Evolutionary conservation across 2,113 vertebrate genomes (phyloP).

Genomic region (Paramormyrops kingsleyae): DNA sequence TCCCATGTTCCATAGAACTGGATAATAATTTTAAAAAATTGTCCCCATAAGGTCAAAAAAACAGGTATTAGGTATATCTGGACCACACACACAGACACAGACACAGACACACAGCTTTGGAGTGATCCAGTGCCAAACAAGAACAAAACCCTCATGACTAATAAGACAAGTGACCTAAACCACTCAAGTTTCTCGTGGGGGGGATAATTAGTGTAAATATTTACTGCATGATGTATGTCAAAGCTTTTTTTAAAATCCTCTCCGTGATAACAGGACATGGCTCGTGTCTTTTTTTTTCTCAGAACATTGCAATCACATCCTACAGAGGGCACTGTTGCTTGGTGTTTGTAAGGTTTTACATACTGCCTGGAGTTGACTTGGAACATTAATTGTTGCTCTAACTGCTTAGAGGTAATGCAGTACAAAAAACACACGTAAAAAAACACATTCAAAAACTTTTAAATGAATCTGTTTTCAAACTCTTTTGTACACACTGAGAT

Average conservation of each 20-base stretch:
- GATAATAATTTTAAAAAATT: background rate
- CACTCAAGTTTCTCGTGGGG: background rate
- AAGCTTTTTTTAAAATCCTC: background rate
- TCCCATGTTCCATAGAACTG: background rate
- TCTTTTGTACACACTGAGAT: no score
- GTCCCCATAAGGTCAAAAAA: no score
- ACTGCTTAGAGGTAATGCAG: background rate
- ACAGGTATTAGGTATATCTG: no score
- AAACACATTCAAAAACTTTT: background rate
- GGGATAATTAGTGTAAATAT: background rate
- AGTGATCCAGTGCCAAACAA: background rate
- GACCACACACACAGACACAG: background rate
- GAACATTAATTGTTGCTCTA: background rate
- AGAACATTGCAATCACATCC: background rate
- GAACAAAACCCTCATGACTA: background rate
- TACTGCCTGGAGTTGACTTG: background rate
- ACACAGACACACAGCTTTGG: background rate
- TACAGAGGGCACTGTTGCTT: conserved; percentile 7
- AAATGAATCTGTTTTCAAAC: background rate
- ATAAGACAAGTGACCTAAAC: background rate
- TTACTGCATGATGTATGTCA: background rate
- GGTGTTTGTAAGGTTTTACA: background rate
- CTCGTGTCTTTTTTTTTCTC: background rate
- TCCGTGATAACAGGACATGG: background rate
- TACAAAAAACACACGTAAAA: background rate